Evolutionary conservation across 2,113 vertebrate species (phyloP).

Genomic region (Apteryx owenii): DNA sequence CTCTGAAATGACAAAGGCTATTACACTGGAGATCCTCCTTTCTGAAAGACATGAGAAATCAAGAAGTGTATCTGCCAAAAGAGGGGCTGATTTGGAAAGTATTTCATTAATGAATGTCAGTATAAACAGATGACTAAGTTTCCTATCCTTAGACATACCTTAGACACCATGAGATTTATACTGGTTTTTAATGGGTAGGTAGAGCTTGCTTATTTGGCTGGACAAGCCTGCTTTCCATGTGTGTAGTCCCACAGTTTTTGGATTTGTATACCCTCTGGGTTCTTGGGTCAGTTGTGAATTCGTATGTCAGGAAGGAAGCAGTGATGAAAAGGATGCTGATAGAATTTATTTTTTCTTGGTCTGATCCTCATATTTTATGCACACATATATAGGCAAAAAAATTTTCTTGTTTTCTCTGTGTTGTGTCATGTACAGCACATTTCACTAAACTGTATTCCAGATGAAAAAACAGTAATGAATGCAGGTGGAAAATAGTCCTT

Average conservation of each 20-base stretch:
- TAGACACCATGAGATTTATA: not conserved
- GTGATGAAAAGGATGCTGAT: not conserved
- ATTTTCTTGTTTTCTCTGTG: not conserved
- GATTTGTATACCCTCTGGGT: not conserved
- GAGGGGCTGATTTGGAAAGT: not conserved
- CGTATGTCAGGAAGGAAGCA: not conserved
- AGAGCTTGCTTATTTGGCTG: not conserved
- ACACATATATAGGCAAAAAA: not conserved
- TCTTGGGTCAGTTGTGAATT: not conserved
- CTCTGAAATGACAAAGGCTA: slow-evolving; percentile 12
- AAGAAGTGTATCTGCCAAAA: not conserved
- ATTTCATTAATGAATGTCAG: not conserved
- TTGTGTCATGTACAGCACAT: not conserved
- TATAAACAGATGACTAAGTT: not conserved
- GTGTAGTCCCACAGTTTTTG: not conserved
- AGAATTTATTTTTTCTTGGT: not conserved
- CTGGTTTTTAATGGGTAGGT: not conserved
- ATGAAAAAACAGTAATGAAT: not conserved
- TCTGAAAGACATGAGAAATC: not conserved
- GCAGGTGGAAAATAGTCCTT: not conserved
- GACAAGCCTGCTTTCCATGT: not conserved
- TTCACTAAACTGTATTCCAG: not conserved
- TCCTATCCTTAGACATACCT: not conserved
- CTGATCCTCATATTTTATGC: not conserved
- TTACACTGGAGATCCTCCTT: not conserved